phyloP scores from a whole-genome alignment of 2,888 invertebrate species.

The Hymenopus coronatus region DNA sequence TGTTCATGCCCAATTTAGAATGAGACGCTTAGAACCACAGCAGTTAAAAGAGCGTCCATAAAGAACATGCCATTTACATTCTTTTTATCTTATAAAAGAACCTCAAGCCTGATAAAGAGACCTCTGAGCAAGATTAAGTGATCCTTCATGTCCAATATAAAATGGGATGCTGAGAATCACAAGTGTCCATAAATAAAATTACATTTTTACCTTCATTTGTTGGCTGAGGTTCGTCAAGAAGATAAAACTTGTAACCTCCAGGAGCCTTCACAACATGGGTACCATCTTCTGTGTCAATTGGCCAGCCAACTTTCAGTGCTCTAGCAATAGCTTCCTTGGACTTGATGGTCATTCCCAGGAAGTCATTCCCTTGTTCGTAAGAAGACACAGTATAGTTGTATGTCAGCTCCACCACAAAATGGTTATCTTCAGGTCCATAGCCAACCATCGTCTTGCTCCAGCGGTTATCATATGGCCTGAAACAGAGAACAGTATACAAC shows the following conservation, averaged over 20 bases:
- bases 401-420: slow-evolving; percentile 95
- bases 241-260: slow-evolving; percentile 85
- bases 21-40: too few species aligned
- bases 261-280: slow-evolving; percentile 73
- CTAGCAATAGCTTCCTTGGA: slow-evolving; percentile 73
- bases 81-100: too few species aligned
- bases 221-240: slow-evolving; percentile 71
- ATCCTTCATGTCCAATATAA: too few species aligned
- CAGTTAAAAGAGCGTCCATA: too few species aligned
- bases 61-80: too few species aligned
- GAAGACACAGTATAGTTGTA: slow-evolving; percentile 92
- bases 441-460: slow-evolving; percentile 99
- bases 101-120: too few species aligned
- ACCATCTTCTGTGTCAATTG: slow-evolving; percentile 62
- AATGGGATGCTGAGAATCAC: too few species aligned
- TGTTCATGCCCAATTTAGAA: too few species aligned
- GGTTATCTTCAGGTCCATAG: slow-evolving; percentile 90
- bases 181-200: too few species aligned
- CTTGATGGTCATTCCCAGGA: slow-evolving; percentile 78
- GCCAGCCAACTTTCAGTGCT: slow-evolving; percentile 71
- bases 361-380: slow-evolving; percentile 91
- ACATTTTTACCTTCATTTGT: slow-evolving; percentile 64
- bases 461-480: slow-evolving; percentile 91
- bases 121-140: too few species aligned
- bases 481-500: slow-evolving; percentile 35